Evolutionary conservation across 2,113 vertebrate species (phyloP).

Genomic region (Propithecus coquereli): DNA sequence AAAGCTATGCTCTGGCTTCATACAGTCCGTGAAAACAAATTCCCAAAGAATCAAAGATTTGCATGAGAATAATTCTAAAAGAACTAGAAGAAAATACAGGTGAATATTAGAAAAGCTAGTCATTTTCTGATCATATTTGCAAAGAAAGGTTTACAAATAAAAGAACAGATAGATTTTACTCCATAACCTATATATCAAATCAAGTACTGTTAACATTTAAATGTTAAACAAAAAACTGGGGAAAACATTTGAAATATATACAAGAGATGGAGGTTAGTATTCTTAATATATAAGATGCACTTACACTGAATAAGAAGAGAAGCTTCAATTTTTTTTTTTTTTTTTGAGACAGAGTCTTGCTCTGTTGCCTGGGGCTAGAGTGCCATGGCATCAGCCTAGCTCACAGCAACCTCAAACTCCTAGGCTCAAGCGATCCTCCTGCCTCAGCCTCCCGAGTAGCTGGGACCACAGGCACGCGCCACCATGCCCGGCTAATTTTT

Average conservation of each 20-base stretch:
- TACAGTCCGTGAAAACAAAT: background rate
- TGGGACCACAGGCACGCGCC: too few relatives aligned
- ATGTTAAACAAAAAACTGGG: background rate
- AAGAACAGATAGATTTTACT: conserved; percentile 1
- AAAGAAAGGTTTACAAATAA: conserved; percentile 17
- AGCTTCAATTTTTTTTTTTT: background rate
- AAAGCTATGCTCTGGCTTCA: background rate
- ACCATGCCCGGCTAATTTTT: too few relatives aligned
- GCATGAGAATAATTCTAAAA: background rate
- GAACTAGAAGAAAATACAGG: background rate
- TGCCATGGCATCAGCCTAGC: too few relatives aligned
- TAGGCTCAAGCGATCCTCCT: too few relatives aligned
- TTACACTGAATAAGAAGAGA: background rate
- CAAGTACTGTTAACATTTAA: conserved; percentile 43
- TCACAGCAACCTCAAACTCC: too few relatives aligned
- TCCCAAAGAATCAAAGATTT: background rate
- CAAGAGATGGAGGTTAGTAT: background rate
- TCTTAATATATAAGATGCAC: background rate
- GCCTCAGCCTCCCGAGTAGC: too few relatives aligned
- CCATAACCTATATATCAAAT: background rate
- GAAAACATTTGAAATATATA: background rate
- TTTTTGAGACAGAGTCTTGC: too few relatives aligned
- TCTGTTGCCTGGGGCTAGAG: too few relatives aligned
- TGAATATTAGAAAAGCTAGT: background rate
- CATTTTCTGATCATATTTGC: background rate